Evolutionary conservation across 2,113 vertebrate species (phyloP).

Genomic region (Arenaria interpres): DNA sequence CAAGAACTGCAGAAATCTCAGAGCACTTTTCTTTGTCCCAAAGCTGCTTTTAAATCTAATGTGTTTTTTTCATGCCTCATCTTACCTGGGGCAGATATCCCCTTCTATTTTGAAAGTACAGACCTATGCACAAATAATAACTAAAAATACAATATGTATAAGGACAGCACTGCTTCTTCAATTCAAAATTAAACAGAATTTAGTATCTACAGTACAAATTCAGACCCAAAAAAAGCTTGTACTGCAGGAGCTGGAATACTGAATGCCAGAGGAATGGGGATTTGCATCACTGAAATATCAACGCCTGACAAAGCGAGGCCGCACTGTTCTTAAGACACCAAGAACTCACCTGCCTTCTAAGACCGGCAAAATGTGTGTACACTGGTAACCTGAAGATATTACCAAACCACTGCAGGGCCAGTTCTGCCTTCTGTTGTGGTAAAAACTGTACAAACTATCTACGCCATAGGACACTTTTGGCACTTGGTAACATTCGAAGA

Average conservation of each 20-base stretch:
- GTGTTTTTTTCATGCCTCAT: neutral
- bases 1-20: neutral
- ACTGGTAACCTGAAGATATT: conserved; percentile 92
- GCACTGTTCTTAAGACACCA: rapidly evolving
- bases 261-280: neutral
- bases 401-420: conserved; percentile 82
- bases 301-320: neutral
- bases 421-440: conserved; percentile 77
- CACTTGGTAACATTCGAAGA: conserved; percentile 94
- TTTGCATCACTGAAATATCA: neutral
- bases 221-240: neutral
- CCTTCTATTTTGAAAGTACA: neutral
- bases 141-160: neutral
- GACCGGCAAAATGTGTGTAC: conserved; percentile 92
- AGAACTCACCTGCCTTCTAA: conserved; percentile 87
- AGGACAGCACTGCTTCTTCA: neutral
- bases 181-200: neutral
- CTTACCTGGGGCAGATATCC: neutral
- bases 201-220: neutral
- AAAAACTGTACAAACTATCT: conserved; percentile 92
- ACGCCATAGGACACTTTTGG: conserved; percentile 91
- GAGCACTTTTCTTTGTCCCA: neutral
- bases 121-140: neutral
- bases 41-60: neutral
- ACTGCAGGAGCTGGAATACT: neutral